Evolutionary conservation across 2,113 vertebrate genomes (phyloP), one percentile per base, ranked within the genome.

Genomic region (Catharus minimus): DNA sequence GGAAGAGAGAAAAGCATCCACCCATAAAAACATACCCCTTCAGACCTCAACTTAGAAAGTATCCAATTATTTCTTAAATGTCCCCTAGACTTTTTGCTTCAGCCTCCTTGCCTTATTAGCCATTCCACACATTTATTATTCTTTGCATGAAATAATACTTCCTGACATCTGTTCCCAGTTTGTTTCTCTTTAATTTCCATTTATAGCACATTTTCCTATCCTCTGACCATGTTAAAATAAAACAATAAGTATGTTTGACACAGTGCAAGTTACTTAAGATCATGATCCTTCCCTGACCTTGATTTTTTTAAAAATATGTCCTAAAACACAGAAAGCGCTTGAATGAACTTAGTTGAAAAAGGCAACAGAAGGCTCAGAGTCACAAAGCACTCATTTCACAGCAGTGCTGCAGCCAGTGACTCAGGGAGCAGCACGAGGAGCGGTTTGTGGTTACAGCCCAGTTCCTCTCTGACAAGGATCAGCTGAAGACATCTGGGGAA

Each of bases 121-220:
- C 76, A 46, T 77, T 91, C 88, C 82, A 91, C 39, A 27, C 68
- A 92, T 76, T 94, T 96, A 94, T 73, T 94, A 65, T 94, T 74
- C 71, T 78, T 52, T 84, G 86, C 28, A 84, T 91, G 91, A 97
- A 96, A 96, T 90, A 95, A 75, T 69, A 86, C 90, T 97, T 97
- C 94, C 92, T 95, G 95, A 96, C 78, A 95, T 95, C 90, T 94
- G 89, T 85, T 96, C 92, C 92, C 89, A 82, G 92, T 95, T 97
- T 94, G 91, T 96, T 96, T 97, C 96, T 88, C 83, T 97, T 93
- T 79, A 89, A 95, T 91, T 96, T 96, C 92, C 93, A 94, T 95
- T 97, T 96, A 95, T 96, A 96, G 88, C 89, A 91, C 62, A 86
- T 94, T 97, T 97, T 94, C 76, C 85, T 96, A 97, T 93, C 72